Conservation (phyloP, 2,797 vertebrate genomes). For the Peromyscus attwateri region DNA sequence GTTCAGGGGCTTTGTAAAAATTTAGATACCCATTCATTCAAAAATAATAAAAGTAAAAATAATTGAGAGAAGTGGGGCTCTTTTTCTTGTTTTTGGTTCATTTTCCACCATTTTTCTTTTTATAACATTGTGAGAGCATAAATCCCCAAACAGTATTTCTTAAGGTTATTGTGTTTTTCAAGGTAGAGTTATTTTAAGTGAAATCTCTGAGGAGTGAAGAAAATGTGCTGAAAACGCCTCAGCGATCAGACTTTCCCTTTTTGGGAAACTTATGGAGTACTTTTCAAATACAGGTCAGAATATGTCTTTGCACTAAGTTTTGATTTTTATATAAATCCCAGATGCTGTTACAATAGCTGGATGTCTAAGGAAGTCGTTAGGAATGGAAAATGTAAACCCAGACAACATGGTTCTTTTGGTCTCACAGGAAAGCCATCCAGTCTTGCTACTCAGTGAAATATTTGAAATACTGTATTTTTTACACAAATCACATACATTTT, state of each 20-base stretch:
- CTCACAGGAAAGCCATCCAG: neutral
- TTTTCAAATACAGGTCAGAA: constrained; percentile 69
- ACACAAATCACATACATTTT: neutral
- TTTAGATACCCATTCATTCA: constrained; percentile 31
- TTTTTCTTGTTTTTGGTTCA: neutral
- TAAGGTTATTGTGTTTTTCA: constrained; percentile 32
- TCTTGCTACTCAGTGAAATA: neutral
- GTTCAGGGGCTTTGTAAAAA: constrained; percentile 29
- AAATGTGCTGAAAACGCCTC: constrained; percentile 57
- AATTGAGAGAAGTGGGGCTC: neutral
- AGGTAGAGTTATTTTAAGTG: constrained; percentile 72
- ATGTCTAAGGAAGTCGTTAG: constrained; percentile 40
- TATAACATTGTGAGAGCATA: constrained; percentile 14
- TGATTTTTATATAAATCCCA: constrained; percentile 71
- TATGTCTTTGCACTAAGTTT: constrained; percentile 61
- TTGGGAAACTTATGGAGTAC: constrained; percentile 17
- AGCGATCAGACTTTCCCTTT: constrained; percentile 35
- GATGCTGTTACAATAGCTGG: constrained; percentile 24
- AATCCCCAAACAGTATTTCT: constrained; percentile 5
- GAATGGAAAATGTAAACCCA: constrained; percentile 50
- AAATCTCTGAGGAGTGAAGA: constrained; percentile 66
- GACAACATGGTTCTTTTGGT: neutral
- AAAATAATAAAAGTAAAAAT: constrained; percentile 32
- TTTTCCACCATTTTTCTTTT: constrained; percentile 53
- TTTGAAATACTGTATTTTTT: constrained; percentile 8